Conservation (phyloP, 2,113 vertebrate genomes). For the Colossoma macropomum region DNA sequence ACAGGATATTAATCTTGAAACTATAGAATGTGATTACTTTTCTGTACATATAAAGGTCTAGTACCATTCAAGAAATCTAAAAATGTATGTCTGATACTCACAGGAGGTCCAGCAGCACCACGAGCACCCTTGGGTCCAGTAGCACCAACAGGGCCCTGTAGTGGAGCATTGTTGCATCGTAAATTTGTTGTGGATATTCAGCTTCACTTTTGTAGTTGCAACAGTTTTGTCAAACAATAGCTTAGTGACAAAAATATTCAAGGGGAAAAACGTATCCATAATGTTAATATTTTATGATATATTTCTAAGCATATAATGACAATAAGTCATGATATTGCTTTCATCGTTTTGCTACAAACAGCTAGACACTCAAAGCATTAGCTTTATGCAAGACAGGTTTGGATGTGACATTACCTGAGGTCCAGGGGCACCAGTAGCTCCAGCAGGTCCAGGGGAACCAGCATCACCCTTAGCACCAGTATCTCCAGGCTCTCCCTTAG, state of each 20-base stretch:
- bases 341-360: too few relatives aligned
- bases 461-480: conserved; percentile 92
- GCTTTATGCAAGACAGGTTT: not conserved
- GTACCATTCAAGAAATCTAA: not conserved
- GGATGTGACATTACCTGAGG: conserved; percentile 70
- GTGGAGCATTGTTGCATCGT: conserved; percentile 14
- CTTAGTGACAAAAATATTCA: too few relatives aligned
- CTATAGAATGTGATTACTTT: not conserved
- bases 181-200: not conserved
- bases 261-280: too few relatives aligned
- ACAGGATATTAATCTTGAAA: not conserved
- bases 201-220: not conserved
- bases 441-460: conserved; percentile 90
- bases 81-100: conserved; percentile 75
- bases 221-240: not conserved
- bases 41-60: not conserved
- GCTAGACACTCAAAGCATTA: not conserved
- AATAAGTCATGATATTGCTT: too few relatives aligned
- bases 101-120: conserved; percentile 90
- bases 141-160: conserved; percentile 92
- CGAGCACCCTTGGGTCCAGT: conserved; percentile 93
- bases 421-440: conserved; percentile 84
- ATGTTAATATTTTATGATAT: too few relatives aligned
- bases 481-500: conserved; percentile 85
- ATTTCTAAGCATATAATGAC: too few relatives aligned